Base-by-base conservation (phyloP, 2,797 vertebrate genomes). In the Perodicticus potto region DNA sequence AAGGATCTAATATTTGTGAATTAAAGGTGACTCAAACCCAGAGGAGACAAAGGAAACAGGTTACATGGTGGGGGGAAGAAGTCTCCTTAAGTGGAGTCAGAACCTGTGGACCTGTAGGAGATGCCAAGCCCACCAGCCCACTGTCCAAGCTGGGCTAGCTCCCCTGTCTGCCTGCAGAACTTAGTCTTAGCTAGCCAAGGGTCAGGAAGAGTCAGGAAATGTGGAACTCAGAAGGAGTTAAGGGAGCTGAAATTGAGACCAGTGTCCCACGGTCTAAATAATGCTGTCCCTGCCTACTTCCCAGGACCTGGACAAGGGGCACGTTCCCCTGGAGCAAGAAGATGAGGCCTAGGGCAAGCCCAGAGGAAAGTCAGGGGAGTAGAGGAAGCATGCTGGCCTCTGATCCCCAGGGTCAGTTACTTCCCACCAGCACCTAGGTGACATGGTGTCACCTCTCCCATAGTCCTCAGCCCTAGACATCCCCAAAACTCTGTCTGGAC, bases 31-130 rank as follows among this genome's bases (percentile, higher is more conserved):
- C 23, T 90, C 53, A 49, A 40, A 9, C 40, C 37, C 27, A 55
- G 78, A 94, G 13, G 87, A 89, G n/a, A 91, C 45, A 86, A 85
- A 85, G 12, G 57, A 86, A 92, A 78, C 23, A 5, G n/a, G 34
- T 1, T 25, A 8, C 22, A 4, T 53, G 63, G 20, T 34, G 12
- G 22, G 8, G 8, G 82, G 23, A n/a, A 67, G 49, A 89, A 73
- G 45, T 1, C 22, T 77, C 16, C 12, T 34, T 55, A 14, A 86
- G 20, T 12, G 20, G 25, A 63, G 23, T 49, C 80, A 55, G 55
- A 61, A 53, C 37, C 16, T 32, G 8, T 6, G 45, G 67, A 11
- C 49, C 45, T 5, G 29, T 13, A 77, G 65, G 78, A 72, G 63
- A 37, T 9, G 40, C 37, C 45, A 43, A 43, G 59, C 32, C 22